Base-by-base conservation (phyloP, 2,797 vertebrate species). In the Myotis vivesi region DNA sequence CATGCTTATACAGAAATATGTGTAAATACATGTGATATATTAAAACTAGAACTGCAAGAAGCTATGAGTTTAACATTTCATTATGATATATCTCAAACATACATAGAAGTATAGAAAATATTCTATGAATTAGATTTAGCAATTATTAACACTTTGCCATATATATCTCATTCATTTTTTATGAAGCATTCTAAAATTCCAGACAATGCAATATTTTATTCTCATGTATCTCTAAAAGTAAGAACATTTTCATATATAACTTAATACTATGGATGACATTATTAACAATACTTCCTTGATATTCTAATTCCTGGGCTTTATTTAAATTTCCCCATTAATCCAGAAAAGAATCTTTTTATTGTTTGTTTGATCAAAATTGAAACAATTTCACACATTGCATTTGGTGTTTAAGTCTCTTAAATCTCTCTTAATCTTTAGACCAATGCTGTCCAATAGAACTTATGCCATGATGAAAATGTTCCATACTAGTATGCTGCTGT, bases 41-140 rank as follows among this genome's bases (percentile, higher is more conserved):
- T 73, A 82, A 92, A 86, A 33, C 86, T 71, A 79, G 62, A 95
- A 93, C 36, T 71, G 2, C 9, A 82, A 85, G 51, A 59, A 80
- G 17, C 57, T n/a, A 13, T 55, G 66, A 51, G 11, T 51, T 91
- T 87, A 33, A 17, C 19, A 86, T 69, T 94, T 95, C 66, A 16
- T 91, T 81, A 44, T 66, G 51, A 53, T 69, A 44, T 62, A 57
- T 94, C 82, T 87, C 59, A 89, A 83, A 76, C 44, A 68, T 23
- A 62, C 13, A 12, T 23, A 38, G 9, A 75, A 62, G 6, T 77
- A n/a, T 8, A 86, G n/a, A 82, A 59, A 80, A 69, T 66, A 59
- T 16, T 30, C 33, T 59, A 3, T 92, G 11, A 62, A 62, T 55
- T 59, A n/a, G 5, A 71, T 36, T 76, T 75, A 57, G 41, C 44